Evolutionary conservation across 2,797 vertebrate species (phyloP).

Genomic region (Denticeps clupeoides): DNA sequence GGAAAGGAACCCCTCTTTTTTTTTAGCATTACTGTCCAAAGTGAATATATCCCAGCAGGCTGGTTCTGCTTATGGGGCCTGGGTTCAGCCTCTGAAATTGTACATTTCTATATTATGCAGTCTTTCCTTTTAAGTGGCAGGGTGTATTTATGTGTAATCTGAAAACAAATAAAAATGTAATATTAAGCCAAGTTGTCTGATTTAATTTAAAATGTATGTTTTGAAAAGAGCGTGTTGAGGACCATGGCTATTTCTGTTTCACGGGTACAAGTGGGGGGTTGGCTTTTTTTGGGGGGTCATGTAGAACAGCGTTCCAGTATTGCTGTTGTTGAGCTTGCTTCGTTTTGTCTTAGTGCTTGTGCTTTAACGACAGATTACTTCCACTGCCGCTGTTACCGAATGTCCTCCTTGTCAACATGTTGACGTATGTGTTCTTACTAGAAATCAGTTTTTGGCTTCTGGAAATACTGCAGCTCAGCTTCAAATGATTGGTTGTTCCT

Average conservation of each 20-base stretch:
- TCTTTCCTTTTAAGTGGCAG: no score
- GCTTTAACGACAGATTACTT: conserved; percentile 3
- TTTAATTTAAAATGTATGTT: conserved; percentile 37
- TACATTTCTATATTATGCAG: no score
- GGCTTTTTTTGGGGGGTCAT: no score
- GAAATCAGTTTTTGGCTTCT: conserved; percentile 13
- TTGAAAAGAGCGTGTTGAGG: not conserved
- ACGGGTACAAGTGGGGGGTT: no score
- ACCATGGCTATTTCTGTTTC: no score
- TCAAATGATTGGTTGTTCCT: conserved; percentile 8
- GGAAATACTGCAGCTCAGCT: conserved; percentile 24
- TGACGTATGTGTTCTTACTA: no score
- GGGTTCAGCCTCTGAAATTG: no score
- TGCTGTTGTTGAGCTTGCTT: no score
- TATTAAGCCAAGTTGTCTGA: conserved; percentile 29
- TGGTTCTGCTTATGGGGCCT: not conserved
- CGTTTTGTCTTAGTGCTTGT: conserved; percentile 15
- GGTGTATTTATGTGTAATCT: not conserved
- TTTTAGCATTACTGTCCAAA: no score
- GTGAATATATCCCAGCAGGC: not conserved
- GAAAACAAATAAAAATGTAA: not conserved
- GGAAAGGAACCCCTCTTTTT: no score
- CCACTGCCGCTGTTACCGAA: conserved; percentile 3
- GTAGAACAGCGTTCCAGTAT: no score
- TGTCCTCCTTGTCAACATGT: conserved; percentile 10